Evolutionary conservation across 2,797 vertebrate species (phyloP).

Genomic region (Xenops minutus): DNA sequence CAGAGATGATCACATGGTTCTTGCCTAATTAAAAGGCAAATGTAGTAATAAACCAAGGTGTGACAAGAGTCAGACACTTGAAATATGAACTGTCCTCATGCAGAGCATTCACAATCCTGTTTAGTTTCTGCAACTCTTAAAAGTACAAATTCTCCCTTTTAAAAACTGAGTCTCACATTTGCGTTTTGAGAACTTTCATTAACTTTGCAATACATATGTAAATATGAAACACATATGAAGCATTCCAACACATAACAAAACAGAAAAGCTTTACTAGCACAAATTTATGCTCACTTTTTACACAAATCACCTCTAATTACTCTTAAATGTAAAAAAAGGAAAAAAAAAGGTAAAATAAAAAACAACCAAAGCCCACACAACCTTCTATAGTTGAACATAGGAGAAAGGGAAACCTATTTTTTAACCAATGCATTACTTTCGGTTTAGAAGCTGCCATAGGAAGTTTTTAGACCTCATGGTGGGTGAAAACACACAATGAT

Average conservation of each 20-base stretch:
- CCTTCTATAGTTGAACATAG: rapidly evolving
- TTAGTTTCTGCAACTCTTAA: neutral
- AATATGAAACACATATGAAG: neutral
- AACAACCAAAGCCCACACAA: neutral
- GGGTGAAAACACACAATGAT: neutral
- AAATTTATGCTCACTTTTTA: neutral
- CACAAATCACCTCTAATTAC: neutral
- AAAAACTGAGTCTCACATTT: neutral
- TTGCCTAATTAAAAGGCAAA: constrained; percentile 43
- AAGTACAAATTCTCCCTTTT: neutral
- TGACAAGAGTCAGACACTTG: neutral
- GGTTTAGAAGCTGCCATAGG: neutral
- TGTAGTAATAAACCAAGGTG: constrained; percentile 41
- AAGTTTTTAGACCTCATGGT: neutral
- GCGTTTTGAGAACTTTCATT: neutral
- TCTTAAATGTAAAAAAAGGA: neutral
- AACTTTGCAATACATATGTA: neutral
- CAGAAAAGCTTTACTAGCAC: neutral
- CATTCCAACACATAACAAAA: neutral
- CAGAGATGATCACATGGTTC: constrained; percentile 12
- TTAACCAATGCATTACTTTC: neutral
- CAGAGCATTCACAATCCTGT: neutral
- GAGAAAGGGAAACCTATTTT: neutral
- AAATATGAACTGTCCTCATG: neutral
- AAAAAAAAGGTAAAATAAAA: neutral